Percentiles rank a stretch among this genome's conserved stretches.
phyloP scores from a whole-genome alignment of 2,888 invertebrate species.

The Ecliptopera silaceata region DNA sequence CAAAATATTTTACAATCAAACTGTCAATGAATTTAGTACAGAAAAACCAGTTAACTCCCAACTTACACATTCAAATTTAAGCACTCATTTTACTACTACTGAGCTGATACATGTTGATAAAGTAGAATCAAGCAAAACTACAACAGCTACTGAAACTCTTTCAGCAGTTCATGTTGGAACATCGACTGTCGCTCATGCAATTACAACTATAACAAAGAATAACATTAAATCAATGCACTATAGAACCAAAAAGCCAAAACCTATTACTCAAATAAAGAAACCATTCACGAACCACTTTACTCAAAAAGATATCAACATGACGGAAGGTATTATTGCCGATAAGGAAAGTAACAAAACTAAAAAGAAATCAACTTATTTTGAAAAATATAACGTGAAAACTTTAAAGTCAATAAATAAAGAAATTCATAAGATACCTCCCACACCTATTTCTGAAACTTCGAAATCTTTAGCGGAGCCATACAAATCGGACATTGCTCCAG shows the following conservation, averaged over 20 bases:
- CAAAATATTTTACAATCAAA: slow-evolving; percentile 14
- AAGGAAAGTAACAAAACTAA: slow-evolving; percentile 58
- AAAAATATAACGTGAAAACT: slow-evolving; percentile 57
- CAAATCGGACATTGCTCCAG: slow-evolving; percentile 70
- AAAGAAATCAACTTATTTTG: slow-evolving; percentile 47
- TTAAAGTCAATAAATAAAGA: slow-evolving; percentile 79
- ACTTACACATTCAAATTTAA: background rate
- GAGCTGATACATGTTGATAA: slow-evolving; percentile 3
- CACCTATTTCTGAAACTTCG: slow-evolving; percentile 78
- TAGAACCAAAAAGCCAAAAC: slow-evolving; percentile 72
- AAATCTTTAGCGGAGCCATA: slow-evolving; percentile 57
- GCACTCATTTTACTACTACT: slow-evolving; percentile 1
- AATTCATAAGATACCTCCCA: slow-evolving; percentile 75
- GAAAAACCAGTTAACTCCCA: slow-evolving; percentile 4
- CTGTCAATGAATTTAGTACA: slow-evolving; percentile 1
- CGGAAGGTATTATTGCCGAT: slow-evolving; percentile 41
- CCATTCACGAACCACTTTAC: slow-evolving; percentile 48
- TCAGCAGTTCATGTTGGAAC: slow-evolving; percentile 37
- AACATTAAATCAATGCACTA: slow-evolving; percentile 72
- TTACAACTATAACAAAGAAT: slow-evolving; percentile 69
- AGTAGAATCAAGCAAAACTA: slow-evolving; percentile 5
- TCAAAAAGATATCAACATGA: slow-evolving; percentile 40
- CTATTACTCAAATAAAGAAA: slow-evolving; percentile 67
- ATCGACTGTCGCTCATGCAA: slow-evolving; percentile 53
- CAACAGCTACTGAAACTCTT: slow-evolving; percentile 16